A percentile compares a stretch with the other conserved stretches of the same genome.
Evolutionary conservation across 2,113 vertebrate genomes (phyloP).

Genomic region (Mystacornis crossleyi): DNA sequence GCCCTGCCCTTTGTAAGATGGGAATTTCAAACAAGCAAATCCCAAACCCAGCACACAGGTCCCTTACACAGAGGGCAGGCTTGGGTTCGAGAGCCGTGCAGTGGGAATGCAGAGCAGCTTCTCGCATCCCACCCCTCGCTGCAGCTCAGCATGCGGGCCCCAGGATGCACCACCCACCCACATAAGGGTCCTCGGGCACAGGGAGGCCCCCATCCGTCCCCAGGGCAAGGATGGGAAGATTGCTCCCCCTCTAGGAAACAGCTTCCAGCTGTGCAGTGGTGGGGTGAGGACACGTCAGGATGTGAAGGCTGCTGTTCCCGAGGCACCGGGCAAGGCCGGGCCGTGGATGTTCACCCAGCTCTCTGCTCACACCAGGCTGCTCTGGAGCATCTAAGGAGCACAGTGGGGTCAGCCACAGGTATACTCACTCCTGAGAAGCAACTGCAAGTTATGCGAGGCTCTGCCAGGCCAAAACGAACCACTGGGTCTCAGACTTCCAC

Average conservation of each 20-base stretch:
- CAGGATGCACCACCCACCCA: not conserved
- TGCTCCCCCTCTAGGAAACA: not conserved
- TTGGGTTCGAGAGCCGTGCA: not conserved
- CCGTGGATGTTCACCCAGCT: not conserved
- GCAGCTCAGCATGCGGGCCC: not conserved
- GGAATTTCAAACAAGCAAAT: not conserved
- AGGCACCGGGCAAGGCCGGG: not conserved
- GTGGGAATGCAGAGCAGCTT: not conserved
- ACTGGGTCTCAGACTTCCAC: not conserved
- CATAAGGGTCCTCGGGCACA: not conserved
- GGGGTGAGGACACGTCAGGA: not conserved
- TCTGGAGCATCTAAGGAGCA: not conserved
- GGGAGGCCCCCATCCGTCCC: not conserved
- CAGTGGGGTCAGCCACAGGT: not conserved
- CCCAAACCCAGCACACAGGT: not conserved
- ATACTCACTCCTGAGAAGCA: not conserved
- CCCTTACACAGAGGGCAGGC: not conserved
- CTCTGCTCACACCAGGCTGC: not conserved
- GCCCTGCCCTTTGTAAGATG: not conserved
- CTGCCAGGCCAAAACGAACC: not conserved
- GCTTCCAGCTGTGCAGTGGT: accelerated
- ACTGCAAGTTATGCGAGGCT: not conserved
- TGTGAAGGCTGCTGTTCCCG: not conserved
- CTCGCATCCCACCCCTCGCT: not conserved
- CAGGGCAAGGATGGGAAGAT: not conserved